Percentiles rank a stretch among this genome's conserved stretches.
Evolutionary conservation across 2,113 vertebrate species (phyloP).

Genomic region (Maccullochella peelii): DNA sequence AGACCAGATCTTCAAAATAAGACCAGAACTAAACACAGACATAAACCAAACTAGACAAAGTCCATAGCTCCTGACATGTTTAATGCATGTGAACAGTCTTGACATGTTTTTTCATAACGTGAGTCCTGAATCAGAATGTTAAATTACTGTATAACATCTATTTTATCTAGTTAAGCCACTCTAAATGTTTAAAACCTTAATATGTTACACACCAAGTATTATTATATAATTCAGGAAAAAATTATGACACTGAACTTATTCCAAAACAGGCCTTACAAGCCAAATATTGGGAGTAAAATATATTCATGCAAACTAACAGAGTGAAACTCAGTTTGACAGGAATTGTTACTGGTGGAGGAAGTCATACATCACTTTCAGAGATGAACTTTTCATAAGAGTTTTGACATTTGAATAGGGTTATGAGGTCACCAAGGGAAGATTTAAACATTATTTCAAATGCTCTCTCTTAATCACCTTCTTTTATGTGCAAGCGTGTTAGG

Average conservation of each 20-base stretch:
- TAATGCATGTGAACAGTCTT: background rate
- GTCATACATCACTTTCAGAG: constrained; percentile 28
- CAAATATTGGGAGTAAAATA: background rate
- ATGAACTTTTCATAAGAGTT: constrained; percentile 36
- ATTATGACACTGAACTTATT: too few species aligned
- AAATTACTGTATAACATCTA: too few species aligned
- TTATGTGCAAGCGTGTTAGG: background rate
- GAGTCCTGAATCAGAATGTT: background rate
- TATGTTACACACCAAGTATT: background rate
- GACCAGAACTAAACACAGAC: too few species aligned
- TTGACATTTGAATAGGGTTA: constrained; percentile 38
- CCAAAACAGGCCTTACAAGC: background rate
- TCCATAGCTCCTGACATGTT: too few species aligned
- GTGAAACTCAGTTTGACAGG: constrained; percentile 25
- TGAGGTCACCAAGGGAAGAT: background rate
- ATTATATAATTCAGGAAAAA: background rate
- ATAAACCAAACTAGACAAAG: too few species aligned
- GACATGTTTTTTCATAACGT: background rate
- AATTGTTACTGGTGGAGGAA: background rate
- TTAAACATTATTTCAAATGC: constrained; percentile 25
- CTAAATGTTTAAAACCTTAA: background rate
- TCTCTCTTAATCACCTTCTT: background rate
- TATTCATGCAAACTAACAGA: constrained; percentile 2
- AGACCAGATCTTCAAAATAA: too few species aligned
- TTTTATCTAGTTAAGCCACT: background rate